Evolutionary conservation across 2,888 invertebrate genomes (phyloP).

Genomic region (Hololepta plana): DNA sequence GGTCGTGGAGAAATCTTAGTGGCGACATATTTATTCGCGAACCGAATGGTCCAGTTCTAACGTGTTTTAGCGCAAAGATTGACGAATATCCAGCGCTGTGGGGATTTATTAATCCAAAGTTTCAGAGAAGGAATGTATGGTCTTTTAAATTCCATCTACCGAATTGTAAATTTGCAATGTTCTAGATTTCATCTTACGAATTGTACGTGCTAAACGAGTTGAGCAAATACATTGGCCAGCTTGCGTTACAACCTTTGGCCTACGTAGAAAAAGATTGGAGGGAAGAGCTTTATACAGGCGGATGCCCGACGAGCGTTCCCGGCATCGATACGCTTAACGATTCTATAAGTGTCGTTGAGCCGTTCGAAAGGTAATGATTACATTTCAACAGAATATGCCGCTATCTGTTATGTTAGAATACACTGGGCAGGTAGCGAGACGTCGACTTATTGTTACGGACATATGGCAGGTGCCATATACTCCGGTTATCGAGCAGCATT

Average conservation of each 20-base stretch:
- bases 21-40: too few relatives aligned
- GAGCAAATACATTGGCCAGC: slow-evolving; percentile 14
- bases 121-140: slow-evolving; percentile 1
- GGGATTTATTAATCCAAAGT: too few relatives aligned
- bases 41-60: too few relatives aligned
- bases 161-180: too few relatives aligned
- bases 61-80: slow-evolving; percentile 2
- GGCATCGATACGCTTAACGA: too few relatives aligned
- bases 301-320: too few relatives aligned
- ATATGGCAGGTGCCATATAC: slow-evolving; percentile 17
- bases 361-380: background rate
- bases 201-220: slow-evolving; percentile 16
- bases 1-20: too few relatives aligned
- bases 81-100: slow-evolving; percentile 1
- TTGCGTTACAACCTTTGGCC: slow-evolving; percentile 14
- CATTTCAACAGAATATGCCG: background rate
- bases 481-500: slow-evolving; percentile 17
- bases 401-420: slow-evolving; percentile 12
- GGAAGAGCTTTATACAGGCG: too few relatives aligned
- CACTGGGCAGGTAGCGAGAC: slow-evolving; percentile 20
- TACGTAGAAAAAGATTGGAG: slow-evolving; percentile 14
- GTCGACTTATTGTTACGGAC: slow-evolving; percentile 17
- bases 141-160: too few relatives aligned
- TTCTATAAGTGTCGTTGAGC: background rate
- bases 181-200: too few relatives aligned